These are phyloP conservation scores for Molanna angustata DNA, from an alignment of 2,888 invertebrate genomes.

Conservation along the genomic window DNA sequence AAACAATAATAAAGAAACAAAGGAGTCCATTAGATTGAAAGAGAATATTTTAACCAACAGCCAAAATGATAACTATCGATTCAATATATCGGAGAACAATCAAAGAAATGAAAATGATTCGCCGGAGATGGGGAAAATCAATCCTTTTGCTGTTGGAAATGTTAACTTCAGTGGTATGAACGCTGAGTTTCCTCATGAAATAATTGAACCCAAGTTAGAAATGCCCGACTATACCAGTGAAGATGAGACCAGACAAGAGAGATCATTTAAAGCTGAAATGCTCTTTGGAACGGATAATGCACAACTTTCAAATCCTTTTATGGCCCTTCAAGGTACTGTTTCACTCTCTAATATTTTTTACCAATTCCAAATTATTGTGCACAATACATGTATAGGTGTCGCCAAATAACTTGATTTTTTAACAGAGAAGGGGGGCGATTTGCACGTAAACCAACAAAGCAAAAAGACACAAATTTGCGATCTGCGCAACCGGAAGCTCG, in stretches of 20 bases:
- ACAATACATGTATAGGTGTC: too few relatives aligned
- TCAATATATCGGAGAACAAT: constrained; percentile 26
- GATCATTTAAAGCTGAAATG: constrained; percentile 28
- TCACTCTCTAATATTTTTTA: neutral
- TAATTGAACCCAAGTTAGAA: constrained; percentile 66
- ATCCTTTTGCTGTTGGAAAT: constrained; percentile 38
- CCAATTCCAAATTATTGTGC: too few relatives aligned
- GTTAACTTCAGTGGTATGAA: constrained; percentile 21
- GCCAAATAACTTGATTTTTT: too few relatives aligned
- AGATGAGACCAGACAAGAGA: constrained; percentile 49
- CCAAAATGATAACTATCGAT: constrained; percentile 27
- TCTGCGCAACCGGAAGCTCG: too few relatives aligned
- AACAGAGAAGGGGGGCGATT: too few relatives aligned
- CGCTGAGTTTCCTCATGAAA: constrained; percentile 42
- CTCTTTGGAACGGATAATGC: constrained; percentile 26
- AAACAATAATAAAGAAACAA: constrained; percentile 29
- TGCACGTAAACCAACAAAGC: too few relatives aligned
- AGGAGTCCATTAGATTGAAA: constrained; percentile 28
- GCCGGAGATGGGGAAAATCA: constrained; percentile 34
- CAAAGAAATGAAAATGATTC: constrained; percentile 27
- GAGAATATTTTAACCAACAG: constrained; percentile 26
- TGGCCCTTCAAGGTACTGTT: constrained; percentile 35
- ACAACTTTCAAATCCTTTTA: constrained; percentile 50
- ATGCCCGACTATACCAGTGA: constrained; percentile 70
- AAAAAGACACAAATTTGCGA: too few relatives aligned